Conservation (phyloP, 2,888 invertebrate genomes). For the Ischnura elegans region DNA sequence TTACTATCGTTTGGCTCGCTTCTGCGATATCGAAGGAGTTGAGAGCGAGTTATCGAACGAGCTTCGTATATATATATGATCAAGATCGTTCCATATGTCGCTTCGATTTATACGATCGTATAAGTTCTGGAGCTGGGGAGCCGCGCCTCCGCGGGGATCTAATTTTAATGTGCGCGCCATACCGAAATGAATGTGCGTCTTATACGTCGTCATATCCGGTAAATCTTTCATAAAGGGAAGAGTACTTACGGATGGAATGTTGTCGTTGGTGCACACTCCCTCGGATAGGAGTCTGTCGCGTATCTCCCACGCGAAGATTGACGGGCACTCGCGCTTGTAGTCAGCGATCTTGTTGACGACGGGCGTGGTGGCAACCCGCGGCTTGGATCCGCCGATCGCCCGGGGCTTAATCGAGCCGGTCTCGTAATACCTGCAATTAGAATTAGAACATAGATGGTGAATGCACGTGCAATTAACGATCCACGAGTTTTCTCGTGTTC, state of each 20-base stretch:
- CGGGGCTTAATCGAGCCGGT: slow-evolving; percentile 98
- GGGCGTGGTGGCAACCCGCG: slow-evolving; percentile 94
- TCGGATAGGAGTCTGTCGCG: slow-evolving; percentile 95
- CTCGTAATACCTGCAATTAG: slow-evolving; percentile 92
- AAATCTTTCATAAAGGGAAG: too few species aligned
- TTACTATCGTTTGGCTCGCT: too few species aligned
- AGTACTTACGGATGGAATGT: slow-evolving; percentile 97
- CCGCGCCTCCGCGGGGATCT: too few species aligned
- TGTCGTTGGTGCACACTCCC: slow-evolving; percentile 97
- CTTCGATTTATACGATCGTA: too few species aligned
- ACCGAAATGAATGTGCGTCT: too few species aligned
- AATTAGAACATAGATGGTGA: slow-evolving; percentile 70
- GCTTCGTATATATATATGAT: too few species aligned
- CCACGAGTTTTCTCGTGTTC: background rate
- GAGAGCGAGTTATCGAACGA: too few species aligned
- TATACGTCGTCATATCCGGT: too few species aligned
- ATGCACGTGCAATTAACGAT: background rate
- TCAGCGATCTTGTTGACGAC: slow-evolving; percentile 97
- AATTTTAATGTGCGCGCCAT: too few species aligned
- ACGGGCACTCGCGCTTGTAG: slow-evolving; percentile 98
- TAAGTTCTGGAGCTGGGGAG: too few species aligned
- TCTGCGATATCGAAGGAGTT: too few species aligned
- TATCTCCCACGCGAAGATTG: slow-evolving; percentile 99
- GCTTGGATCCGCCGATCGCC: slow-evolving; percentile 98
- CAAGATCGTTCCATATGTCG: too few species aligned